A percentile compares a stretch with the other conserved stretches of the same genome.
Conservation (phyloP, 2,113 vertebrate genomes). For the Strigops habroptila region DNA sequence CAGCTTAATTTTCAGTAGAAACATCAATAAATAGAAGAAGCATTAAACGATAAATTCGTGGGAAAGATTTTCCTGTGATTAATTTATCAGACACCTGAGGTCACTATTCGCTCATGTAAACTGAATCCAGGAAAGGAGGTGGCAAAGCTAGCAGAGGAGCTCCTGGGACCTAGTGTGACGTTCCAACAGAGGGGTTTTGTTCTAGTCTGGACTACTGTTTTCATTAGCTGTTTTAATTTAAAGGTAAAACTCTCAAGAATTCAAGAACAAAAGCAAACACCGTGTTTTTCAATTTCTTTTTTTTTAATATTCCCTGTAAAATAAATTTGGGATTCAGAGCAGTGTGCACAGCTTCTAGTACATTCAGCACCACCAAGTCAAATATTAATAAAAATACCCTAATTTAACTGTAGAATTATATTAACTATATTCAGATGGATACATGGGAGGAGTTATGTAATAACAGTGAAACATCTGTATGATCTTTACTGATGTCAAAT, state of each 20-base stretch:
- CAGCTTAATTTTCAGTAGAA: background rate
- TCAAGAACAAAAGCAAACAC: background rate
- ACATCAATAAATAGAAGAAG: background rate
- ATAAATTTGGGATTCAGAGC: background rate
- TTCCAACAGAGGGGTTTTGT: background rate
- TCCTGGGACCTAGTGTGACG: background rate
- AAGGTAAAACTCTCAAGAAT: background rate
- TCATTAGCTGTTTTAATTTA: background rate
- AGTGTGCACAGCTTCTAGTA: background rate
- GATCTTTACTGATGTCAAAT: background rate
- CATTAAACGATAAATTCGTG: background rate
- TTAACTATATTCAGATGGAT: background rate
- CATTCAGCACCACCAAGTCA: background rate
- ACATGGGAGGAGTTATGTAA: background rate
- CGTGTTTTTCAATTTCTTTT: background rate
- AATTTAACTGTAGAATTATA: background rate
- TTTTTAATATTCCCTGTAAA: background rate
- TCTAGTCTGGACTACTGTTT: background rate
- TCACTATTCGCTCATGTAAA: slow-evolving; percentile 34
- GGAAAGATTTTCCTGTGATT: background rate
- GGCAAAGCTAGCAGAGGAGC: accelerated
- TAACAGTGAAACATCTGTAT: background rate
- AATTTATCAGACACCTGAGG: slow-evolving; percentile 42
- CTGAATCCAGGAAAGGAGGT: background rate
- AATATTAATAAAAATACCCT: background rate